phyloP scores from a whole-genome alignment of 2,113 vertebrate genomes.

The Catharus bicknelli region DNA sequence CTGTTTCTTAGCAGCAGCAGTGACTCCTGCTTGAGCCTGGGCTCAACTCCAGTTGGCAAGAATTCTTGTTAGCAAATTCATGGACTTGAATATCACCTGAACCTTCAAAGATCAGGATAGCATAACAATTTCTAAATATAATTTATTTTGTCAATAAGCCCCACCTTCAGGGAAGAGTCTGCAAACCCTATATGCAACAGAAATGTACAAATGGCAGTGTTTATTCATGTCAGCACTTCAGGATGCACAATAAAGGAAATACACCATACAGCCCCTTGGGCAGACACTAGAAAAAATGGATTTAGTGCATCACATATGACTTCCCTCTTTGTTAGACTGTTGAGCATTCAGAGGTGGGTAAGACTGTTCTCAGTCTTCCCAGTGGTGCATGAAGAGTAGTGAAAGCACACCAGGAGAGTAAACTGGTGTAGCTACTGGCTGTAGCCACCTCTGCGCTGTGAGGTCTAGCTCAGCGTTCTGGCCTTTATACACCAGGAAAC shows the following conservation, averaged over 20 bases:
- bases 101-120: neutral
- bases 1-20: neutral
- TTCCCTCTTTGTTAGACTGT: neutral
- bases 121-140: neutral
- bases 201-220: neutral
- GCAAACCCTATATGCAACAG: neutral
- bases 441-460: accelerated
- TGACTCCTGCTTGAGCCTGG: neutral
- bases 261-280: accelerated
- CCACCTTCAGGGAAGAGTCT: neutral
- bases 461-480: neutral
- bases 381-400: neutral
- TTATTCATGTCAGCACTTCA: neutral
- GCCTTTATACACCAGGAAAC: neutral
- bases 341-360: neutral
- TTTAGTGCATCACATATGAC: neutral
- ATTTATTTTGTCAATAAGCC: neutral
- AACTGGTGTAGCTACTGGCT: neutral
- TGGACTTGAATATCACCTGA: neutral
- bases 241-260: neutral
- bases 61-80: neutral
- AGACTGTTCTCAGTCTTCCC: neutral
- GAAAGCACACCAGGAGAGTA: neutral
- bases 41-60: neutral
- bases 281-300: accelerated